Percentiles rank a stretch among this genome's conserved stretches.
These are phyloP conservation scores for Sebastes steindachneri DNA, from an alignment of 2,797 vertebrate species.

Conservation along the genomic window DNA sequence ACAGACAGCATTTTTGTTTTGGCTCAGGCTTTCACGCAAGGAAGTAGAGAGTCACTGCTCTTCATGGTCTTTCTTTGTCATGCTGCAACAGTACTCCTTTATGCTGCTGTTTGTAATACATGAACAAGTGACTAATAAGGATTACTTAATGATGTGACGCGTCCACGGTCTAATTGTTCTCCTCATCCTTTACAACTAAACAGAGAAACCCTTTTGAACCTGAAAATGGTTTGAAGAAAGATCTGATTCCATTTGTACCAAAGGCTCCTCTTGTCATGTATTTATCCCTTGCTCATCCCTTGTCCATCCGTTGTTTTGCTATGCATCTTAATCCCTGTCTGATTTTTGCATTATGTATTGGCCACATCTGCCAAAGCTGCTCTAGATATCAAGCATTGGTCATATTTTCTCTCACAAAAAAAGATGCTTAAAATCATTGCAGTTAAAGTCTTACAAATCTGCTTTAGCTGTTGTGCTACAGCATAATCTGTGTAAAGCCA, in stretches of 20 bases:
- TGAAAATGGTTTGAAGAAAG: neutral
- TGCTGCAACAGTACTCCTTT: constrained; percentile 2
- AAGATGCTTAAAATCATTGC: constrained; percentile 64
- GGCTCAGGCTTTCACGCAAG: neutral
- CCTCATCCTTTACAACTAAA: neutral
- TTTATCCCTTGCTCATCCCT: neutral
- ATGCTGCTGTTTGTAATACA: constrained; percentile 8
- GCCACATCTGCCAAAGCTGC: constrained; percentile 43
- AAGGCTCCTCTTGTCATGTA: neutral
- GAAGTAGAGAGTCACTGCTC: neutral
- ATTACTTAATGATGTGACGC: neutral
- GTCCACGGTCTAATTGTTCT: neutral
- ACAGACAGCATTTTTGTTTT: neutral
- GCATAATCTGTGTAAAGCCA: constrained; percentile 78
- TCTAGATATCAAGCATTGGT: constrained; percentile 42
- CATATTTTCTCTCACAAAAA: constrained; percentile 35
- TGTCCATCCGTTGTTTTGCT: neutral
- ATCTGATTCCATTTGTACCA: neutral
- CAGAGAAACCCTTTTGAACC: neutral
- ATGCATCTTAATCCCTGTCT: constrained; percentile 22
- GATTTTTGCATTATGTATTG: constrained; percentile 17
- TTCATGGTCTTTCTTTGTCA: neutral
- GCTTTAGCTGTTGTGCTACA: constrained; percentile 73
- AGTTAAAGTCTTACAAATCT: constrained; percentile 75
- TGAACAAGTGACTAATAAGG: constrained; percentile 3